Conservation (phyloP, 2,888 invertebrate species). For the Elmis aenea region DNA sequence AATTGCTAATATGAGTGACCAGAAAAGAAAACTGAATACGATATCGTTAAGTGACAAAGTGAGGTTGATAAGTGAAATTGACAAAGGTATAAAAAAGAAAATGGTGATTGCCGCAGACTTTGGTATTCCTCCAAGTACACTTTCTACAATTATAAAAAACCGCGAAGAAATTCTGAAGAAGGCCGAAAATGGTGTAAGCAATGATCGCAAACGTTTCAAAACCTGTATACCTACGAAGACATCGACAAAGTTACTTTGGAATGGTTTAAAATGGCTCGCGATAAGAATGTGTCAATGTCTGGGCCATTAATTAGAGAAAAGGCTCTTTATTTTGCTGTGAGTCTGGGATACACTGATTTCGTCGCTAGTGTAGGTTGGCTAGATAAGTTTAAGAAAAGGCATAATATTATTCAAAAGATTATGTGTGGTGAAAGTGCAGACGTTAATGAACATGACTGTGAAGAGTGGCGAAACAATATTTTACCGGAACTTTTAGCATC, state of each 20-base stretch:
- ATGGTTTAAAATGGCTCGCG: constrained; percentile 13
- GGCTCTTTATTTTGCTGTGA: constrained; percentile 12
- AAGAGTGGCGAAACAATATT: constrained; percentile 27
- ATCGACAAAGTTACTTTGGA: constrained; percentile 2
- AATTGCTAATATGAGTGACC: too few relatives aligned
- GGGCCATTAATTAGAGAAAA: constrained; percentile 24
- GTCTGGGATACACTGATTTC: constrained; percentile 10
- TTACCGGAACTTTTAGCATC: constrained; percentile 6
- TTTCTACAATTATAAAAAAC: constrained; percentile 29
- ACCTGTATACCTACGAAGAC: constrained; percentile 24
- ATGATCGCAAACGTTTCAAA: constrained; percentile 18
- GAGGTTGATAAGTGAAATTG: constrained; percentile 8
- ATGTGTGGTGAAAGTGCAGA: constrained; percentile 23
- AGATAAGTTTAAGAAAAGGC: constrained; percentile 28
- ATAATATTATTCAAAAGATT: constrained; percentile 23
- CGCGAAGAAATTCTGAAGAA: constrained; percentile 29
- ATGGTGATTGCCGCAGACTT: constrained; percentile 12
- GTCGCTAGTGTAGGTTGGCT: constrained; percentile 28
- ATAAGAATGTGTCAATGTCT: constrained; percentile 1
- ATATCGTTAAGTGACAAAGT: constrained; percentile 4
- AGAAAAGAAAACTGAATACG: too few relatives aligned
- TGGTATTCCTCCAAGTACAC: constrained; percentile 13
- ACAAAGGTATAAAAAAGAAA: constrained; percentile 12
- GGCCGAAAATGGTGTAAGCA: constrained; percentile 18
- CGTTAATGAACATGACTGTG: constrained; percentile 20